Base-by-base conservation (phyloP, 2,113 vertebrate genomes). In the Pollachius pollachius region DNA sequence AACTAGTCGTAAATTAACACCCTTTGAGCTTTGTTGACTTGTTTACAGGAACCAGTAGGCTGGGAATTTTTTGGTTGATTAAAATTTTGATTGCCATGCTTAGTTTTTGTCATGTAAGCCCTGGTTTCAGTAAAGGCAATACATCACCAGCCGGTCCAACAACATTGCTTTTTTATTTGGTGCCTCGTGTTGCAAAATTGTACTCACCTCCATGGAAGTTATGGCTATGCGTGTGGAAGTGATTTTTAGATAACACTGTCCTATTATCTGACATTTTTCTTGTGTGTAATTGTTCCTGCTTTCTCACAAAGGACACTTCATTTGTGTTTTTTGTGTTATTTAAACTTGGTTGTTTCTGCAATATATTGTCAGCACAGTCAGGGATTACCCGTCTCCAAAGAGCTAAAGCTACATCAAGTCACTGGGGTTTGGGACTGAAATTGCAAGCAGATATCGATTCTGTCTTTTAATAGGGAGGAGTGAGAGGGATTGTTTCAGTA, bases 141-240 rank as follows among this genome's bases (percentile, higher is more conserved):
- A 78, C 71, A 79, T 61, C 65, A 73, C 52, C 21, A 78, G 73
- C 81, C 11, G 57, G 85, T 85, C 75, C 4, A 71, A 61, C 81
- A 56, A 34, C 81, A 88, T 82, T 85, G 48, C 67, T 41, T 48
- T 85, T 70, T 65, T 65, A 37, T 72, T 72, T 76, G 69, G 11
- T 54, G 7, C 3, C 58, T 72, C 34, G 52, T 79, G 16, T 82
- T 56, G 25, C 73, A 69, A 74, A 67, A 79, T 81, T 17, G 3
- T 37, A 41, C 27, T 34, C n/a, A 9, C 17, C 9, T 72, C 21
- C 60, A 52, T 7, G 30, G 30, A 34, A 34, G 4, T 4, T 5
- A 34, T 34, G 4, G 30, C 30, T 34, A 34, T 34, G 30, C 30
- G 4, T 5, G 30, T 34, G 4, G 30, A 34, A 34, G 30, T 7